These are phyloP conservation scores for Xylocampa areola DNA, from an alignment of 2,888 invertebrate species.

Conservation along the genomic window DNA sequence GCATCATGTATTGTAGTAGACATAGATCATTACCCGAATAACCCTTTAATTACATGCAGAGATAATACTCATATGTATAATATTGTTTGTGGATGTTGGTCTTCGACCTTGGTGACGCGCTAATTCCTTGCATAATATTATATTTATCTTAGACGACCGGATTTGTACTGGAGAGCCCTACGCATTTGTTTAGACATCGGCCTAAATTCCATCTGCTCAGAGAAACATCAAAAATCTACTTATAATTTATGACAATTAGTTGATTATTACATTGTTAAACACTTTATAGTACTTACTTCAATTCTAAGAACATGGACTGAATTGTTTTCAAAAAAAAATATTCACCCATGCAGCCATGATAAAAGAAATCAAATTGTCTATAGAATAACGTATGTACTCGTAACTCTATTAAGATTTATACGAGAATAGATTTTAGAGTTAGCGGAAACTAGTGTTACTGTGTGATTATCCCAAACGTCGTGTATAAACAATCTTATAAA, in stretches of 20 bases:
- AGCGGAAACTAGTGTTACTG: conserved; percentile 49
- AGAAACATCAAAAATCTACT: conserved; percentile 16
- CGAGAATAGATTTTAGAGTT: conserved; percentile 41
- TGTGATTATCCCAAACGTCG: conserved; percentile 50
- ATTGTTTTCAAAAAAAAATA: too few relatives aligned
- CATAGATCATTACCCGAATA: too few relatives aligned
- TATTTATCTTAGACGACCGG: too few relatives aligned
- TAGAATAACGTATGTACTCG: conserved; percentile 15
- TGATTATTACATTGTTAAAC: conserved; percentile 14
- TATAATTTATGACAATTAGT: conserved; percentile 1
- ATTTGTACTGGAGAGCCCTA: conserved; percentile 11
- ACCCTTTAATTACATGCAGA: too few relatives aligned
- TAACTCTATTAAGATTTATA: conserved; percentile 26
- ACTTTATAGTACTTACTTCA: conserved; percentile 14
- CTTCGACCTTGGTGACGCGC: too few relatives aligned
- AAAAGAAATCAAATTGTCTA: too few relatives aligned
- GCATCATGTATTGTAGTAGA: too few relatives aligned
- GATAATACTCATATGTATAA: too few relatives aligned
- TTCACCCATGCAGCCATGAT: too few relatives aligned
- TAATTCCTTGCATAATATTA: too few relatives aligned
- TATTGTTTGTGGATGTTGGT: too few relatives aligned
- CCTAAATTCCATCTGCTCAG: conserved; percentile 10
- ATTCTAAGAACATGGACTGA: conserved; percentile 19
- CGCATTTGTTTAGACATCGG: conserved; percentile 4
- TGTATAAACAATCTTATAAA: conserved; percentile 51